Percentiles rank a stretch among this genome's conserved stretches.
Conservation (phyloP, 2,797 vertebrate species). For the Poliocrania exsul region DNA sequence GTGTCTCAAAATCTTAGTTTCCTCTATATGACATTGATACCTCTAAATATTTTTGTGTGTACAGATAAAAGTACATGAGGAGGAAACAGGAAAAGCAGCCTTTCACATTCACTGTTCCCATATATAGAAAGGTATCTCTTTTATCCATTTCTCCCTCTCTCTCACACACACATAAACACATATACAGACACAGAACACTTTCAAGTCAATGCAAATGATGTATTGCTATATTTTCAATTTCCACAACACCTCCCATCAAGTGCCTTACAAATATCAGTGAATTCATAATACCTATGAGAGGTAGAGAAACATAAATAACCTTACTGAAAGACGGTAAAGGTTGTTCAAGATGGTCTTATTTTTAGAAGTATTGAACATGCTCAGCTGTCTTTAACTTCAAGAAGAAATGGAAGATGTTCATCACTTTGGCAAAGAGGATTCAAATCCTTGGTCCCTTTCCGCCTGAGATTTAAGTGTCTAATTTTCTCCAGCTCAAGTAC, state of each 20-base stretch:
- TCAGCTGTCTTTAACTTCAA: slow-evolving; percentile 14
- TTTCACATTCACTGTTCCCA: not conserved
- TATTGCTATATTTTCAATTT: slow-evolving; percentile 14
- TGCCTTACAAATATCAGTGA: slow-evolving; percentile 27
- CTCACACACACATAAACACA: too few species aligned
- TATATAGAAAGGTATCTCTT: not conserved
- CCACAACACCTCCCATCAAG: not conserved
- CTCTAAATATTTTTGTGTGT: not conserved
- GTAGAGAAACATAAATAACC: slow-evolving; percentile 11
- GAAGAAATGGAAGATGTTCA: slow-evolving; percentile 34
- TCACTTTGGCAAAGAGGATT: slow-evolving; percentile 21
- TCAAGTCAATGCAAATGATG: slow-evolving; percentile 3
- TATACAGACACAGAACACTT: not conserved
- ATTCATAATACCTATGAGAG: slow-evolving; percentile 4
- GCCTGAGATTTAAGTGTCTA: slow-evolving; percentile 34
- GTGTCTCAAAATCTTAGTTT: not conserved
- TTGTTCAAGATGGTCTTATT: not conserved
- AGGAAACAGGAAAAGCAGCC: not conserved
- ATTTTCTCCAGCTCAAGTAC: slow-evolving; percentile 34
- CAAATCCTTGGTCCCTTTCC: slow-evolving; percentile 28
- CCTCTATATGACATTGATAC: not conserved
- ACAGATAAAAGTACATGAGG: not conserved
- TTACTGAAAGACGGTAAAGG: not conserved
- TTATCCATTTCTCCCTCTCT: not conserved
- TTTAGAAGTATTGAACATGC: not conserved